Percentiles rank a stretch among this genome's conserved stretches.
These are phyloP conservation scores for Megaceryle alcyon DNA, from an alignment of 2,797 vertebrate species.

Conservation along the genomic window DNA sequence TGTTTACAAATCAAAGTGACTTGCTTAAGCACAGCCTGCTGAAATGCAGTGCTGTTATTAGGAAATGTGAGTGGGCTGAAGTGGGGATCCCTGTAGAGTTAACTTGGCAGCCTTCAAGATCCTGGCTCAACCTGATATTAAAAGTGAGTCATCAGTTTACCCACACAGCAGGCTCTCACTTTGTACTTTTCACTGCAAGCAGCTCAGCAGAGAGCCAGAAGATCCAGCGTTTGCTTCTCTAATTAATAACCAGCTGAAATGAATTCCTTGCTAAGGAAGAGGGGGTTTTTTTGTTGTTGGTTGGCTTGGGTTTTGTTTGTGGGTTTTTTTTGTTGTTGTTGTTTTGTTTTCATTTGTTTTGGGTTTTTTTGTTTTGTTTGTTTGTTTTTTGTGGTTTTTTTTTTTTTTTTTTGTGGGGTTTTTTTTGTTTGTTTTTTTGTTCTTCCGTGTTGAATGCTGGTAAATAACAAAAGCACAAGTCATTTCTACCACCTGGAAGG, in stretches of 20 bases:
- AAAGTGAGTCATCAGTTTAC: conserved; percentile 85
- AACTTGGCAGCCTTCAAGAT: conserved; percentile 77
- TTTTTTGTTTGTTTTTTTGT: background rate
- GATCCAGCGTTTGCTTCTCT: conserved; percentile 61
- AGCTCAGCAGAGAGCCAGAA: conserved; percentile 57
- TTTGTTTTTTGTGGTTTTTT: background rate
- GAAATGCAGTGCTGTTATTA: conserved; percentile 77
- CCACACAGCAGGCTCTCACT: conserved; percentile 79
- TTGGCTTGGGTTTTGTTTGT: background rate
- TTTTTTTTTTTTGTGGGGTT: background rate
- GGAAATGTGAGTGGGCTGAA: conserved; percentile 84
- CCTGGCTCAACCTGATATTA: conserved; percentile 83
- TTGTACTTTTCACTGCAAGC: conserved; percentile 76
- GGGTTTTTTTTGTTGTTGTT: background rate
- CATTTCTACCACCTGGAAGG: background rate
- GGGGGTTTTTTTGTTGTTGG: rapidly evolving
- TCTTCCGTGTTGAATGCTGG: background rate
- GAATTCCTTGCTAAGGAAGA: conserved; percentile 64
- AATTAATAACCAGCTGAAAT: conserved; percentile 76
- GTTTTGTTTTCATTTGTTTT: background rate
- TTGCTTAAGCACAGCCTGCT: conserved; percentile 52
- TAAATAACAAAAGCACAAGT: conserved; percentile 11
- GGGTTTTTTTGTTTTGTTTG: background rate
- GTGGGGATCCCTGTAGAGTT: conserved; percentile 80
- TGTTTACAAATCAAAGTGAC: conserved; percentile 79